Conservation (phyloP, 2,113 vertebrate species). For the Upupa epops region DNA sequence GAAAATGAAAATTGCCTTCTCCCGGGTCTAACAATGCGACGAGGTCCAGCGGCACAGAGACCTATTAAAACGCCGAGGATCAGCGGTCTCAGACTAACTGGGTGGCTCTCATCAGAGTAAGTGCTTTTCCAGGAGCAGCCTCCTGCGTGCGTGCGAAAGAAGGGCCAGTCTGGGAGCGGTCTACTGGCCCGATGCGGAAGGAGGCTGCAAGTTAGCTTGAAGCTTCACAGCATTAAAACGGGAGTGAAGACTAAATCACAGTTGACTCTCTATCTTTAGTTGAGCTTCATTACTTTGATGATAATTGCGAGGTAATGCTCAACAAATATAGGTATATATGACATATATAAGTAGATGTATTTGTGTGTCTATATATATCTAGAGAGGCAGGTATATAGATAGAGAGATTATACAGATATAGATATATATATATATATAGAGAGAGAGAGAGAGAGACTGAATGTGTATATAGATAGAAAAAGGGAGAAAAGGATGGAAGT, state of each 20-base stretch:
- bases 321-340: no score
- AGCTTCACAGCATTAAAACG: neutral
- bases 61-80: neutral
- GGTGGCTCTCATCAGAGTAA: neutral
- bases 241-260: neutral
- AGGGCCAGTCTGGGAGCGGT: neutral
- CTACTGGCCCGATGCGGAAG: neutral
- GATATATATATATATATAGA: no score
- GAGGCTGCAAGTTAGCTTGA: neutral
- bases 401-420: neutral
- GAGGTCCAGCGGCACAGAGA: neutral
- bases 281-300: neutral
- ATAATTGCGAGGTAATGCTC: neutral
- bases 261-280: neutral
- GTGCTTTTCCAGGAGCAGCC: neutral
- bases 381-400: no score
- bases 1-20: slow-evolving; percentile 55
- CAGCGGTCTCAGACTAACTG: neutral
- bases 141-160: neutral
- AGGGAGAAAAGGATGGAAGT: neutral
- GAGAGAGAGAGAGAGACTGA: no score
- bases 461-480: no score
- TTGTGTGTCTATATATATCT: no score
- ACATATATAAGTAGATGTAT: no score
- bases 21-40: neutral